Base-by-base conservation (phyloP, 2,797 vertebrate genomes). In the Morelia viridis region DNA sequence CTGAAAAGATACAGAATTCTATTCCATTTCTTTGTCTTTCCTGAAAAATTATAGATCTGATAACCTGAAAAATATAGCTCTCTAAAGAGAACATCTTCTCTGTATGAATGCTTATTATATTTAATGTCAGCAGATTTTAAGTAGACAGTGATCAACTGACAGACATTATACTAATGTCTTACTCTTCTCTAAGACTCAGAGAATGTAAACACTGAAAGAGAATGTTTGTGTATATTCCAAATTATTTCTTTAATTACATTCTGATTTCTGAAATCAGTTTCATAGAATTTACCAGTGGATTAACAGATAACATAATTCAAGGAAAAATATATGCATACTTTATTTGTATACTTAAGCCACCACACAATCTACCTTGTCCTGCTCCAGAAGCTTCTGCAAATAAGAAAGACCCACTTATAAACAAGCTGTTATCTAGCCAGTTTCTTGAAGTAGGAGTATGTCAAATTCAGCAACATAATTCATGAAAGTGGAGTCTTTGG, bases 21-120 rank as follows among this genome's bases (percentile, higher is more conserved):
- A 91, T 50, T 92, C 93, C 57, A 88, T 95, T 96, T 95, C 90
- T 96, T 93, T 93, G 96, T 94, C 91, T 95, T 95, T 93, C 90
- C 91, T 95, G 92, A 91, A 93, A 94, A 91, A 95, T 96, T 95
- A 94, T 89, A 53, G 58, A 88, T 93, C 61, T 94, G 94, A 93
- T 95, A 90, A 93, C 90, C 94, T 95, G 50, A 95, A 95, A 97
- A 96, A 92, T 93, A 22, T 3, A 88, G 84, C 92, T 94, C 92
- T 96, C 87, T 61, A 89, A 89, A 96, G 94, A 95, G 91, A 89
- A 85, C 91, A 93, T 11, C 90, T 93, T 97, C 86, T 91, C 88
- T 95, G 71, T 94, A 95, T 92, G 94, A 91, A 89, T 91, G 4
- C 88, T 58, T 91, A 61, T 83, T 26, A 35, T 85, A 5, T 84